phyloP scores from a whole-genome alignment of 2,888 invertebrate species.

The Heliconius cydno region DNA sequence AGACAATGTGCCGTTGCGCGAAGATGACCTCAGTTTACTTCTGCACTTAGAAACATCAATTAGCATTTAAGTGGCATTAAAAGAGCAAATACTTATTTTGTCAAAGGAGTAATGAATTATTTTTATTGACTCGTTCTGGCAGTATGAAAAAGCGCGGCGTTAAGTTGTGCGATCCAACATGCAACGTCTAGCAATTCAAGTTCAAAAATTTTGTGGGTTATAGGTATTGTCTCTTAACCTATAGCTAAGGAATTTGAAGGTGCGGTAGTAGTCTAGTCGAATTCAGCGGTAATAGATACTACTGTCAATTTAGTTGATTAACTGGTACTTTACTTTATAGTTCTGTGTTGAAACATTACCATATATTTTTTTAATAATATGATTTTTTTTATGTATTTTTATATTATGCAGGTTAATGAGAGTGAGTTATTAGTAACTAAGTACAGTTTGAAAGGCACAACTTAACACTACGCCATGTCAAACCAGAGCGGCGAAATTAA shows the following conservation, averaged over 20 bases:
- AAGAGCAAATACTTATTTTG: not conserved
- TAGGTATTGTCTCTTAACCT: not conserved
- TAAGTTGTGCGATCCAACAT: no score
- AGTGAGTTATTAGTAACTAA: no score
- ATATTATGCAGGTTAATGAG: no score
- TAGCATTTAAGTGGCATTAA: not conserved
- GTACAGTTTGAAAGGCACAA: not conserved
- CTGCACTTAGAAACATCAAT: not conserved
- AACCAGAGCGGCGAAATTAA: not conserved
- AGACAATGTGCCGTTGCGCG: no score
- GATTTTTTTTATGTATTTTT: not conserved
- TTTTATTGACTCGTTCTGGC: no score
- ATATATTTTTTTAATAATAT: not conserved
- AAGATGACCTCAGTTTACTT: not conserved
- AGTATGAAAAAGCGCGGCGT: no score
- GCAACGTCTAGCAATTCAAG: no score
- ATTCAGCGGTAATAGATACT: not conserved
- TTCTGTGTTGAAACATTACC: not conserved
- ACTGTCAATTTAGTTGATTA: not conserved
- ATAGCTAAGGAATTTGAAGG: not conserved
- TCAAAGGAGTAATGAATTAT: no score
- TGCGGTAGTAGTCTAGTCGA: not conserved
- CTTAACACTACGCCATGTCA: not conserved
- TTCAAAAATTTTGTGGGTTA: no score
- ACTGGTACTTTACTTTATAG: not conserved